Evolutionary conservation across 2,113 vertebrate genomes (phyloP), one percentile per base, ranked within the genome.

Genomic region (Sander lucioperca): DNA sequence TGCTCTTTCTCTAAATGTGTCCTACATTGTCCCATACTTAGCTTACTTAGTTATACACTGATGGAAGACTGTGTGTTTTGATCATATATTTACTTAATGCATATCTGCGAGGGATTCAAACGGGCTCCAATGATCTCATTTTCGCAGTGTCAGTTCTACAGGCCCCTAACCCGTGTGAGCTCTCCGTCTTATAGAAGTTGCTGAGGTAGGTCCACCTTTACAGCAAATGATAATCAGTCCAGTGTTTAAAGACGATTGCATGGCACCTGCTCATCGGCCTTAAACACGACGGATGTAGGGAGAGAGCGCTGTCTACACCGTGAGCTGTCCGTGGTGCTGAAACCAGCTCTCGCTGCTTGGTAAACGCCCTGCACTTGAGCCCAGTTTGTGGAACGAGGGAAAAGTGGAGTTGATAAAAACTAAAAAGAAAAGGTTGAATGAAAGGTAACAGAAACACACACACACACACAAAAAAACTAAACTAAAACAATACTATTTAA

Each of bases 311-410:
- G 39, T 83, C 89, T 1, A 8, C 74, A 66, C 50, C 0, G n/a
- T 0, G 84, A 74, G 85, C 91, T 93, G 89, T 92, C 93, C 93
- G 10, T 68, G 93, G 94, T 94, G 86, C 92, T 94, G 92, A 91
- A 93, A 78, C 16, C 74, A 79, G 76, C 77, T 79, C 73, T 71
- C 21, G 56, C 83, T 63, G 80, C 62, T 56, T 27, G 91, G 94
- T 94, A 75, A 92, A 94, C 93, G 94, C 93, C 88, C 88, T 85
- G 82, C 86, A 85, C 84, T 85, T 86, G 86, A 77, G 88, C 84
- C 75, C 82, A 78, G 51, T 69, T 78, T 83, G 68, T 72, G 53
- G 73, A 57, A 74, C 75, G 25, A 61, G 58, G 48, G 15, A 16
- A 5, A 61, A 58, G 67, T 74, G 47, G 21, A 63, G 36, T 54